Evolutionary conservation across 2,113 vertebrate species (phyloP), one percentile per base, ranked within the genome.

Genomic region (Zosterops japonicus): DNA sequence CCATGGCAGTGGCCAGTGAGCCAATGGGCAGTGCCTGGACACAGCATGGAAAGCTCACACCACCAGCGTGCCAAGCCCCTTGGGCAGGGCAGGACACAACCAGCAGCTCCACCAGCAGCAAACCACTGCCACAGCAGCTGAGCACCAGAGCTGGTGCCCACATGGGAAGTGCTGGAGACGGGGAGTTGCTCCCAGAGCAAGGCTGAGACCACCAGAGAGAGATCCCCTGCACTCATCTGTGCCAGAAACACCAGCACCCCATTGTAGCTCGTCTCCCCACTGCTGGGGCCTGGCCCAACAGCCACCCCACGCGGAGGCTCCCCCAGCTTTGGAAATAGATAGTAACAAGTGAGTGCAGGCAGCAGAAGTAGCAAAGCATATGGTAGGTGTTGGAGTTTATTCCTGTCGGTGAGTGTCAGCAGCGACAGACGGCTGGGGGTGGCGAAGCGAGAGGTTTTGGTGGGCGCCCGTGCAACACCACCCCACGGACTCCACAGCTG

Each of bases 381-480:
- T 55, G 95, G 95, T 79, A 52, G 95, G 93, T 92, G 94, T 50
- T 95, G 91, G 89, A 84, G 91, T 94, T 95, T 94, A 95, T 97
- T 96, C 94, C 93, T 87, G 93, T 67, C 91, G 9, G n/a, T 11
- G 83, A 91, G 95, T 92, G 93, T 67, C 84, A 93, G 84, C 94
- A 56, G 94, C 50, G 93, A 94, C 96, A 95, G 95, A 94, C 94
- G 91, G 96, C 67, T 77, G 95, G 89, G 94, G 96, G 95, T 25
- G 94, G 96, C 7, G 0, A n/a, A 70, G 63, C 2, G 39, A 92
- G 94, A 90, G 93, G 33, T 67, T 83, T 84, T 31, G 70, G 83
- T 41, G 25, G 91, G 87, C 9, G 47, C 94, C 74, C 80, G 89
- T 95, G 93, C 92, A 25, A 79, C 91, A 94, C 78, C 84, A 14